A percentile compares a stretch with the other conserved stretches of the same genome.
Conservation (phyloP, 2,888 invertebrate genomes). For the Heliconius erato region DNA sequence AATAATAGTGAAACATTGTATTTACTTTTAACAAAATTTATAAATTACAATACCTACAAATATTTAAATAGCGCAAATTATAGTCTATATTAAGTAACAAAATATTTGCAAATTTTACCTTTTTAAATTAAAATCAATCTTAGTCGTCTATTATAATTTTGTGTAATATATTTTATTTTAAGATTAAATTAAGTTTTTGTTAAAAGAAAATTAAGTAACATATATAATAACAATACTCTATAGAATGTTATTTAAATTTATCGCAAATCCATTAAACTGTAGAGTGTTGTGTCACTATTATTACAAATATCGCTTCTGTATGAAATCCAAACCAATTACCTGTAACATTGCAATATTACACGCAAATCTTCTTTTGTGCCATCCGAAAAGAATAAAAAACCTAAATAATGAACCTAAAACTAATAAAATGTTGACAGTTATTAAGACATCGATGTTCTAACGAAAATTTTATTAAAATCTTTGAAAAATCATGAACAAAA, state of each 20-base stretch:
- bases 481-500: neutral
- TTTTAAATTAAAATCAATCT: neutral
- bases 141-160: neutral
- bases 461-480: neutral
- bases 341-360: neutral
- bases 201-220: neutral
- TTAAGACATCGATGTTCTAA: constrained; percentile 7
- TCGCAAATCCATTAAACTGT: neutral
- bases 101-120: neutral
- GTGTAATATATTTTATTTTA: neutral
- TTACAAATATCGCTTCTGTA: neutral
- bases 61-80: too few relatives aligned
- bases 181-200: neutral
- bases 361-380: neutral
- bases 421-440: constrained; percentile 6
- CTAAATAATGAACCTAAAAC: neutral
- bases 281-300: neutral
- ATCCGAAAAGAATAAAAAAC: neutral
- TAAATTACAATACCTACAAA: too few relatives aligned
- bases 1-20: too few relatives aligned
- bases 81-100: neutral
- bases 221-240: neutral
- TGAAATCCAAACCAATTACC: neutral
- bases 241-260: neutral
- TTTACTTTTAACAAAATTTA: too few relatives aligned